Conservation (phyloP, 2,888 invertebrate species). For the Tenodera sinensis region DNA sequence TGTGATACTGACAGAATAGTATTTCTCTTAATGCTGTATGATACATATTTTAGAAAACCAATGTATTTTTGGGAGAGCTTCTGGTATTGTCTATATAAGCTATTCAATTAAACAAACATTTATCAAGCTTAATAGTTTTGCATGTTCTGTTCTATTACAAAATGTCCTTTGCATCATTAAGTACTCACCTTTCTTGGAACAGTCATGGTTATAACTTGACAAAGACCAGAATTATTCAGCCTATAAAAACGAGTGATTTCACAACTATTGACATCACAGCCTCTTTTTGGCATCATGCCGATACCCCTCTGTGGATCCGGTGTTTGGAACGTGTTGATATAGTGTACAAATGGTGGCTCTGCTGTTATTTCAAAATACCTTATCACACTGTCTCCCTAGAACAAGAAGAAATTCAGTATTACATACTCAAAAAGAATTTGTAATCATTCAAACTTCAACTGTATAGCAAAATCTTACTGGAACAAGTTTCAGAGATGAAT, state of each 20-base stretch:
- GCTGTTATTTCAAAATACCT: conserved; percentile 91
- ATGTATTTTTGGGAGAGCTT: too few relatives aligned
- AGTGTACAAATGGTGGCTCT: conserved; percentile 91
- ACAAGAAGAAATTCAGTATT: not conserved
- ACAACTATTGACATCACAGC: conserved; percentile 89
- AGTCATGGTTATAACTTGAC: conserved; percentile 96
- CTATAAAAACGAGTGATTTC: conserved; percentile 95
- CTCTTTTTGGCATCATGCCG: conserved; percentile 97
- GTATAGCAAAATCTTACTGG: not conserved
- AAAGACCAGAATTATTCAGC: conserved; percentile 88
- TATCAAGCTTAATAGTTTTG: too few relatives aligned
- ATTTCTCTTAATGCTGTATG: too few relatives aligned
- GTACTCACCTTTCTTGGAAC: conserved; percentile 80
- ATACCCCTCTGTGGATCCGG: conserved; percentile 97
- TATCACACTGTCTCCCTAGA: conserved; percentile 90
- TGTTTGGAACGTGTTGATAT: conserved; percentile 95
- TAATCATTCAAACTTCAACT: not conserved
- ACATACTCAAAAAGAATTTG: not conserved
- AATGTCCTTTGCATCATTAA: too few relatives aligned
- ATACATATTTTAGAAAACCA: too few relatives aligned
- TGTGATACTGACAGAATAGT: too few relatives aligned
- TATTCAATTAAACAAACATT: too few relatives aligned
- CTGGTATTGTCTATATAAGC: too few relatives aligned
- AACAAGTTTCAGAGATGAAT: too few relatives aligned
- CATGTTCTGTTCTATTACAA: too few relatives aligned